These are phyloP conservation scores for Archips xylosteana DNA, from an alignment of 2,888 invertebrate genomes.

Conservation along the genomic window DNA sequence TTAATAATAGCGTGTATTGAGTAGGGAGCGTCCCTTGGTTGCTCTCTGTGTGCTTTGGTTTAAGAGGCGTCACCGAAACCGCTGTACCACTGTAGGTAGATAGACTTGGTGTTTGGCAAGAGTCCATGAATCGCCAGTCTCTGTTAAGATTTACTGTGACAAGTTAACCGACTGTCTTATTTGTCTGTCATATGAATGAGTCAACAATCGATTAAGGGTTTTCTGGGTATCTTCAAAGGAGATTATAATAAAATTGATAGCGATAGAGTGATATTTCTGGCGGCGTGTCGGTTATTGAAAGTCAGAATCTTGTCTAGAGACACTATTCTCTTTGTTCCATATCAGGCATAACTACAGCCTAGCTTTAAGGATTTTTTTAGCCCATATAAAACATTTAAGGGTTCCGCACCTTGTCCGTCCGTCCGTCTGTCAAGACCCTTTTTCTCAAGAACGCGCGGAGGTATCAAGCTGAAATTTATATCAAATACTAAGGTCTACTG, in stretches of 20 bases:
- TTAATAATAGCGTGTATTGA: too few species aligned
- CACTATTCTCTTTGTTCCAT: neutral
- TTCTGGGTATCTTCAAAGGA: constrained; percentile 7
- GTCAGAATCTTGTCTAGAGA: too few species aligned
- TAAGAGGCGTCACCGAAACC: constrained; percentile 5
- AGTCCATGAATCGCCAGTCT: constrained; percentile 29
- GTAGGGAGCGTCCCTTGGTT: too few species aligned
- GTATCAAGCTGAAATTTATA: too few species aligned
- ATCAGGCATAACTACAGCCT: too few species aligned
- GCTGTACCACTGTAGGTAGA: constrained; percentile 11
- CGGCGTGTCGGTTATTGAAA: neutral
- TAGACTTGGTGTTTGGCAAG: constrained; percentile 30
- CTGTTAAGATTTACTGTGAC: constrained; percentile 46
- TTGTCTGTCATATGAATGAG: constrained; percentile 47
- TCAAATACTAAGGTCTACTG: too few species aligned
- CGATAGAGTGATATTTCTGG: neutral
- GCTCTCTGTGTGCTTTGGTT: neutral
- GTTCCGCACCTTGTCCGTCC: too few species aligned
- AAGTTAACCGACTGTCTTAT: constrained; percentile 45
- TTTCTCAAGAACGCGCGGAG: too few species aligned
- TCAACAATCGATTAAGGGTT: constrained; percentile 42
- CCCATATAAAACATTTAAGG: too few species aligned
- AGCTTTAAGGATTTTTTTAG: too few species aligned
- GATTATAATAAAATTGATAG: neutral
- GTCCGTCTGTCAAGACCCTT: too few species aligned